Percentiles rank a stretch among this genome's conserved stretches.
Evolutionary conservation across 2,113 vertebrate genomes (phyloP).

Genomic region (Xiphophorus hellerii): DNA sequence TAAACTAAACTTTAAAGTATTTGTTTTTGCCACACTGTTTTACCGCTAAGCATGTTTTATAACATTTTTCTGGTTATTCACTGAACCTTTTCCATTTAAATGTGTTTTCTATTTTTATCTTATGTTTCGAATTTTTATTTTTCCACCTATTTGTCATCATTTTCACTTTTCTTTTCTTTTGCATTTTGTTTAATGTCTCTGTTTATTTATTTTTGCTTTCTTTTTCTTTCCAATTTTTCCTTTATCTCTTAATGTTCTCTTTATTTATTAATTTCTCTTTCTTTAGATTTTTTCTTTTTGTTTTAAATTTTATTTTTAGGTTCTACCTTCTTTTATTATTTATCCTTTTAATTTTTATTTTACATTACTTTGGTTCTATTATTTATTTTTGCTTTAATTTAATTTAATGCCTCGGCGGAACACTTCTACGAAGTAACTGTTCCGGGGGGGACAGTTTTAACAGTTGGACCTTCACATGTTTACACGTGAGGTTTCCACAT

Average conservation of each 20-base stretch:
- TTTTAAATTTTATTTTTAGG: too few species aligned
- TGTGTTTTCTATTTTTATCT: background rate
- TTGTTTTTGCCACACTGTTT: background rate
- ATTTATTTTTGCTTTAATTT: background rate
- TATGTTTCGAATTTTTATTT: background rate
- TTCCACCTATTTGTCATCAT: background rate
- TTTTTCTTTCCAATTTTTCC: too few species aligned
- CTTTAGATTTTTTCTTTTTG: too few species aligned
- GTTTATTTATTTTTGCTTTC: too few species aligned
- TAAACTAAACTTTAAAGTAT: background rate
- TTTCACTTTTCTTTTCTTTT: background rate
- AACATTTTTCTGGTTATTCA: background rate
- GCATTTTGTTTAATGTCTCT: background rate
- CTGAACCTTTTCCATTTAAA: background rate
- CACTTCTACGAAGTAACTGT: constrained; percentile 12
- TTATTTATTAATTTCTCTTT: too few species aligned
- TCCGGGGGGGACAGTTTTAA: constrained; percentile 36
- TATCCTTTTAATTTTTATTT: too few species aligned
- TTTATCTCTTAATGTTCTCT: too few species aligned
- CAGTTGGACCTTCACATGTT: constrained; percentile 44
- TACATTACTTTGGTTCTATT: background rate
- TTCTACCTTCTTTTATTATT: too few species aligned
- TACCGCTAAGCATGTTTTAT: background rate
- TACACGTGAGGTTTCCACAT: constrained; percentile 69
- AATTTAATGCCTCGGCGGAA: constrained; percentile 48